Evolutionary conservation across 2,888 invertebrate species (phyloP), one percentile per base, ranked within the genome.

Genomic region (Ochlodes sylvanus): DNA sequence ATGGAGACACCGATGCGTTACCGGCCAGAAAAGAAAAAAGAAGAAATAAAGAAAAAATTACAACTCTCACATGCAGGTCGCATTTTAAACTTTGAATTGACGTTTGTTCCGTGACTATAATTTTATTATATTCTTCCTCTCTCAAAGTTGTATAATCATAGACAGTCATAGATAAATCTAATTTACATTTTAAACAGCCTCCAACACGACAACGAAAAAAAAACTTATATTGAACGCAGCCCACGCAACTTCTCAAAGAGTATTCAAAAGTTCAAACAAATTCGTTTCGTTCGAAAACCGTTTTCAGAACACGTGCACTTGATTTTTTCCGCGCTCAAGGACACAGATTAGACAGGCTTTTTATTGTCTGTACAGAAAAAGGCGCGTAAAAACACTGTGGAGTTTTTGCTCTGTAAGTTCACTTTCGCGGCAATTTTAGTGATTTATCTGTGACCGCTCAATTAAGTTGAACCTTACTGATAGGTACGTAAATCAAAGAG

Each of bases 261-360:
- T 14, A 50, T 27, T n/a, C 55, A 34, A 34, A 34, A 54, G 64
- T 70, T 72, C 63, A 56, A 70, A 70, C 63, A 72, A 64, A 72
- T 70, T 61, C 69, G 69, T 50, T 69, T 70, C 71, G 69, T 72
- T 70, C 60, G 32, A 60, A 70, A 71, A 68, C 68, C 58, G 68
- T 65, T 65, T 58, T 41, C 34, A 9, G 58, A 67, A 71, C 72
- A 74, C 71, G 71, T 75, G 71, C 66, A 66, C 66, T 66, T 66
- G 52, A 50, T 66, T 61, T 71, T 69, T 63, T 58, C 66, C 54
- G 64, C 56, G 44, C 54, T 63, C 66, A 58, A 69, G 66, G 66
- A 66, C 66, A 61, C 54, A 61, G 66, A 66, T 66, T 66, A 66
- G 66, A 61, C 47, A 60, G 7, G 60, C 60, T 66, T 66, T 66